Conservation (phyloP, 2,888 invertebrate genomes). For the Leptodirus hochenwartii region DNA sequence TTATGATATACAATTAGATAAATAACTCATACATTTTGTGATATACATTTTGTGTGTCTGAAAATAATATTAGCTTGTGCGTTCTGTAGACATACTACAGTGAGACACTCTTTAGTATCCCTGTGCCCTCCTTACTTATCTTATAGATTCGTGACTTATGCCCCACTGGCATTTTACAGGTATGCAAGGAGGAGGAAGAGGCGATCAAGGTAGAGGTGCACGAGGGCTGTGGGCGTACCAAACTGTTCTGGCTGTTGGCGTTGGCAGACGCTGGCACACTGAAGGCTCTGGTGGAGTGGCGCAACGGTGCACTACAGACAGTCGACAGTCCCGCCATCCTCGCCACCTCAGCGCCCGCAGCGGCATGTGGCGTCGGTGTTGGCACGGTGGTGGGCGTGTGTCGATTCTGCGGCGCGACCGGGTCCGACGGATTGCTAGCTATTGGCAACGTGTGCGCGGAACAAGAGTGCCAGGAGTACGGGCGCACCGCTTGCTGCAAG, state of each 20-base stretch:
- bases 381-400: slow-evolving; percentile 48
- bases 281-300: slow-evolving; percentile 79
- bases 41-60: too few species aligned
- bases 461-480: slow-evolving; percentile 80
- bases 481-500: slow-evolving; percentile 65
- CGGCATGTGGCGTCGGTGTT: slow-evolving; percentile 17
- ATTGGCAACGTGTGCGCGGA: slow-evolving; percentile 90
- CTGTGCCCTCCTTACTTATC: too few species aligned
- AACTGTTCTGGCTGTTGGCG: slow-evolving; percentile 86
- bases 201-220: slow-evolving; percentile 91
- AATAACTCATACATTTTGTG: too few species aligned
- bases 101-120: too few species aligned
- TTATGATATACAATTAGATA: too few species aligned
- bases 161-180: too few species aligned
- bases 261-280: slow-evolving; percentile 85
- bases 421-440: slow-evolving; percentile 66
- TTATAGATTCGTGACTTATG: not conserved
- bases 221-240: slow-evolving; percentile 88
- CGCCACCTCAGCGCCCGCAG: slow-evolving; percentile 4
- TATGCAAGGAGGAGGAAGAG: slow-evolving; percentile 41
- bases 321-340: too few species aligned
- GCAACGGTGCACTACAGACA: slow-evolving; percentile 41
- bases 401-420: slow-evolving; percentile 78
- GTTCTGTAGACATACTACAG: too few species aligned
- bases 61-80: too few species aligned